Conservation (phyloP, 2,888 invertebrate genomes). For the Clostera curtula region DNA sequence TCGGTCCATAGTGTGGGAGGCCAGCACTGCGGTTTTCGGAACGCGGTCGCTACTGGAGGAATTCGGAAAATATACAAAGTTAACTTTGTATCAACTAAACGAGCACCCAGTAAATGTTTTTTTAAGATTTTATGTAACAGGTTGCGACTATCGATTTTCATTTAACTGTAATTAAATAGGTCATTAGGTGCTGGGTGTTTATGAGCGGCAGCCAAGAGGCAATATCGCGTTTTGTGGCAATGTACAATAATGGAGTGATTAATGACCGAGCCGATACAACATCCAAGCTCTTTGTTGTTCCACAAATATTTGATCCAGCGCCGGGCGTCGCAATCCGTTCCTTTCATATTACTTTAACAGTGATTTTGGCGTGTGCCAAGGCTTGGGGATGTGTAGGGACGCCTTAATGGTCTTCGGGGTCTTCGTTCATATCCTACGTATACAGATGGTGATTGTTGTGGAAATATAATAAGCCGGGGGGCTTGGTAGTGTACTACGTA, state of each 20-base stretch:
- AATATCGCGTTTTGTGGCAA: conserved; percentile 63
- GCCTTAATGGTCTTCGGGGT: conserved; percentile 29
- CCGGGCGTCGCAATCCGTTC: conserved; percentile 50
- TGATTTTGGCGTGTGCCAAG: conserved; percentile 30
- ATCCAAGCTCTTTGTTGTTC: conserved; percentile 63
- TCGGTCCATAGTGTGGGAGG: too few relatives aligned
- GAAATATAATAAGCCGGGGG: conserved; percentile 15
- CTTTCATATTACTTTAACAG: conserved; percentile 45
- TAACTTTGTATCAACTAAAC: conserved; percentile 4
- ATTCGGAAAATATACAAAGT: too few relatives aligned
- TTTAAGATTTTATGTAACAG: conserved; percentile 24
- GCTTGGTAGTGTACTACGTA: too few relatives aligned
- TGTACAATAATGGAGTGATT: conserved; percentile 67
- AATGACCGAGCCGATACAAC: conserved; percentile 62
- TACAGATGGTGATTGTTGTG: conserved; percentile 8
- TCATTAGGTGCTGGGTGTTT: conserved; percentile 63
- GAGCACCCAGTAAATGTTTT: conserved; percentile 9
- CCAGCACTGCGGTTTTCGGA: too few relatives aligned
- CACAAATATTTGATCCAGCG: conserved; percentile 63
- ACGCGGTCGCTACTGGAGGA: too few relatives aligned
- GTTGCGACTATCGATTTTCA: conserved; percentile 57
- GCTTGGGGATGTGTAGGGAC: conserved; percentile 26
- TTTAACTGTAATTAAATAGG: conserved; percentile 62
- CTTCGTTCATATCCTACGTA: conserved; percentile 15
- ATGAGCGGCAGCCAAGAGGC: conserved; percentile 52